These are phyloP conservation scores for Xenops minutus DNA, from an alignment of 2,797 vertebrate genomes.

Conservation along the genomic window DNA sequence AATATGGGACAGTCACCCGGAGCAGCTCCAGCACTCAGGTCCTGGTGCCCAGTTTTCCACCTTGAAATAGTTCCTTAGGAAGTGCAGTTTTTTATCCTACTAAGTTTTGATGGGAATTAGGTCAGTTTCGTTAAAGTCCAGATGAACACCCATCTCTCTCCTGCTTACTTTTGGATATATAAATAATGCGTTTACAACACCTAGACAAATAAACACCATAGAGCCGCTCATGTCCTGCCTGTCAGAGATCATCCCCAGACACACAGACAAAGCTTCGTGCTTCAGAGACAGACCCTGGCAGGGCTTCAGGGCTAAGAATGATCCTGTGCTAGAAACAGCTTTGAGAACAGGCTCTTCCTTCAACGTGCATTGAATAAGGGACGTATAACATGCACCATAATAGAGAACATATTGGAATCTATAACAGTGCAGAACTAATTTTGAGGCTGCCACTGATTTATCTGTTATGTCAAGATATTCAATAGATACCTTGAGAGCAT, in stretches of 20 bases:
- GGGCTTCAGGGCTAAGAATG: not conserved
- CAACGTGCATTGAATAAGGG: not conserved
- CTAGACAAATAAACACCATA: not conserved
- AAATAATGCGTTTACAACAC: slow-evolving; percentile 28
- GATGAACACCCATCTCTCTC: slow-evolving; percentile 47
- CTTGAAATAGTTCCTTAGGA: slow-evolving; percentile 6
- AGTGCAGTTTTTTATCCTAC: slow-evolving; percentile 38
- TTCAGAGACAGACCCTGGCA: not conserved
- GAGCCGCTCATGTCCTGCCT: not conserved
- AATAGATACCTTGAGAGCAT: not conserved
- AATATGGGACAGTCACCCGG: not conserved
- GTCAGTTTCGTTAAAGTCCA: slow-evolving; percentile 65
- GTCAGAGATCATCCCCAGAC: not conserved
- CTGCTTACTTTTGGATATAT: slow-evolving; percentile 32
- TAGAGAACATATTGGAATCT: not conserved
- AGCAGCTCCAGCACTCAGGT: not conserved
- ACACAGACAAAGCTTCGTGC: not conserved
- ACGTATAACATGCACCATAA: not conserved
- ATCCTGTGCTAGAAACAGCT: not conserved
- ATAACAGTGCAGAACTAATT: not conserved
- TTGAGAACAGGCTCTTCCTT: not conserved
- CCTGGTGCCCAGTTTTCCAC: not conserved
- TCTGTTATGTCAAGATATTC: not conserved
- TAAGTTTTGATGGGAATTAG: slow-evolving; percentile 60
- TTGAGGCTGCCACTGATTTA: slow-evolving; percentile 13